These are phyloP conservation scores for Drosophila monieri DNA, from an alignment of 2,888 invertebrate genomes.

Conservation along the genomic window DNA sequence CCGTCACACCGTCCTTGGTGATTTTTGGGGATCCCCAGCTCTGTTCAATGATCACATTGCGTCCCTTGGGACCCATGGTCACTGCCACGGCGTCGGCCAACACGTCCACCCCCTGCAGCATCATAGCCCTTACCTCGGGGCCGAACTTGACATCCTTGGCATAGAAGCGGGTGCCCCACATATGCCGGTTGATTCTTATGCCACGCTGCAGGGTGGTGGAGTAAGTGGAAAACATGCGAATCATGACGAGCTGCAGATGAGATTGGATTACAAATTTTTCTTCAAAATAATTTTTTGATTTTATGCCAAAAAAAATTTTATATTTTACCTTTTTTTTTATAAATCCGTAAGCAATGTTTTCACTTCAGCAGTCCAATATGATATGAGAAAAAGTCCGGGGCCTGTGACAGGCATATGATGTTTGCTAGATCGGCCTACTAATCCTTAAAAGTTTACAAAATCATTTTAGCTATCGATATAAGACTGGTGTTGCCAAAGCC, in stretches of 20 bases:
- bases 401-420: not conserved
- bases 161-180: conserved; percentile 85
- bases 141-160: conserved; percentile 99
- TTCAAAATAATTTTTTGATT: not conserved
- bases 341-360: conserved; percentile 15
- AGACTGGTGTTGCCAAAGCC: not conserved
- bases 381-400: not conserved
- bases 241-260: conserved; percentile 50
- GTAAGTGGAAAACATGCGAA: conserved; percentile 45
- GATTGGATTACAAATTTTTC: not conserved
- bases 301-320: not conserved
- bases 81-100: conserved; percentile 99
- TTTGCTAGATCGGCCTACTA: not conserved
- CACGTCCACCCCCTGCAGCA: conserved; percentile 98
- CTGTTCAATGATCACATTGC: conserved; percentile 99
- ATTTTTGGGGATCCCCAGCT: conserved; percentile 99
- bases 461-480: not conserved
- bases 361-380: conserved; percentile 18
- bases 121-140: conserved; percentile 96
- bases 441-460: not conserved
- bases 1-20: conserved; percentile 99
- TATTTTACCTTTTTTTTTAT: not conserved
- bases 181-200: conserved; percentile 78
- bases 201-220: conserved; percentile 83
- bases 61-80: conserved; percentile 99